Percentiles rank a stretch among this genome's conserved stretches.
These are phyloP conservation scores for Chrysomela aeneicollis DNA, from an alignment of 2,888 invertebrate genomes.

Conservation along the genomic window DNA sequence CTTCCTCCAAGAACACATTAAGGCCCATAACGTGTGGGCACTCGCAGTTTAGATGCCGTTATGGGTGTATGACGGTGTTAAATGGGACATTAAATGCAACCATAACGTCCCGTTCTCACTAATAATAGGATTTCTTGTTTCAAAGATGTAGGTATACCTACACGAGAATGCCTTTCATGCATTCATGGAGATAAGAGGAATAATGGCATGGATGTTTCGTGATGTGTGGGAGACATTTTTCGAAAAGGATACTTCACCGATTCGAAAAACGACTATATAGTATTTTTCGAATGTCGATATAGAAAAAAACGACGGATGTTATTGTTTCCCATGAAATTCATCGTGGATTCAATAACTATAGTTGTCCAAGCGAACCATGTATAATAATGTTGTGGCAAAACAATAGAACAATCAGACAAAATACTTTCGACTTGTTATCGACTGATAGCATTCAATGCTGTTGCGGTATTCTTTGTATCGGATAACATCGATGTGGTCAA, in stretches of 20 bases:
- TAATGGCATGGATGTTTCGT: neutral
- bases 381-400: neutral
- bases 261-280: no score
- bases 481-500: neutral
- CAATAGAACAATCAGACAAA: neutral
- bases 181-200: neutral
- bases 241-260: no score
- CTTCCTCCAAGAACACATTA: constrained; percentile 34
- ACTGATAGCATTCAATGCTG: neutral
- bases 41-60: constrained; percentile 37
- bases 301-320: no score
- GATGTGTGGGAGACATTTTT: neutral
- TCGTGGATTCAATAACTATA: no score
- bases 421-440: neutral
- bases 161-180: neutral
- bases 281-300: no score
- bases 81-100: constrained; percentile 27
- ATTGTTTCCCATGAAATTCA: no score
- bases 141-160: neutral
- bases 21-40: constrained; percentile 35
- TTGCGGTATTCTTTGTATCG: neutral
- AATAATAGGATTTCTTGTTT: constrained; percentile 2
- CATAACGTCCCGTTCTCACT: neutral
- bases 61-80: constrained; percentile 35
- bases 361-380: neutral